A percentile compares a stretch with the other conserved stretches of the same genome.
phyloP scores from a whole-genome alignment of 2,888 invertebrate genomes.

The Tetrapedia diversipes region DNA sequence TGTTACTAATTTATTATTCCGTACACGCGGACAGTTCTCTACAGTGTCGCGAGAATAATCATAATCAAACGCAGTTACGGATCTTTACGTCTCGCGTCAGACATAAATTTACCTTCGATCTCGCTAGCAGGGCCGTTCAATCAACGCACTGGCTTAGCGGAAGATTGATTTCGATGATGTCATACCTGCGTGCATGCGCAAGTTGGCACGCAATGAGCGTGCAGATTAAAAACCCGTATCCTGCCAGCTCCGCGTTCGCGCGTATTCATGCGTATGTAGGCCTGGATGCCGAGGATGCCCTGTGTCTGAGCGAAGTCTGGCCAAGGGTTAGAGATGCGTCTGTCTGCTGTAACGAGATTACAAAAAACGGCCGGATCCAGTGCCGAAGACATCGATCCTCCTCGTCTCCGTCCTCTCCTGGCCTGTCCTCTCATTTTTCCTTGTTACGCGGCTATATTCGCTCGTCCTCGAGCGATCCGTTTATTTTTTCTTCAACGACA shows the following conservation, averaged over 20 bases:
- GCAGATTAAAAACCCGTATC: constrained; percentile 40
- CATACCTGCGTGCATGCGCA: constrained; percentile 28
- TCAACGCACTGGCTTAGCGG: constrained; percentile 19
- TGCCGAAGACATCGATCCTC: constrained; percentile 5
- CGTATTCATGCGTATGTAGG: constrained; percentile 29
- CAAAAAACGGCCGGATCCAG: constrained; percentile 40
- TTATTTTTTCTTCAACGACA: constrained; percentile 10
- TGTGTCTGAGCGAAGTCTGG: constrained; percentile 45
- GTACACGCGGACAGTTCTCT: background rate
- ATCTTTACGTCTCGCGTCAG: background rate
- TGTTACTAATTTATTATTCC: background rate
- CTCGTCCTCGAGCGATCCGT: constrained; percentile 12
- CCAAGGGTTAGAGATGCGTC: constrained; percentile 28
- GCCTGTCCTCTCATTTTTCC: background rate
- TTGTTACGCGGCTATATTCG: background rate
- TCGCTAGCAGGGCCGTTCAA: constrained; percentile 11
- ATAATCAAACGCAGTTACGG: background rate
- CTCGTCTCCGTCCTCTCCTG: no score
- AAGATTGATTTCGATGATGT: constrained; percentile 36
- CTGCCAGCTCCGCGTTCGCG: constrained; percentile 10
- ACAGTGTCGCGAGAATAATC: background rate
- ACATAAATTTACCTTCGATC: constrained; percentile 21
- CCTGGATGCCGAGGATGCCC: constrained; percentile 28
- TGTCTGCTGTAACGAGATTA: constrained; percentile 26
- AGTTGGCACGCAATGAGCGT: constrained; percentile 38